phyloP scores from a whole-genome alignment of 2,888 invertebrate genomes.

The Nymphalis urticae region DNA sequence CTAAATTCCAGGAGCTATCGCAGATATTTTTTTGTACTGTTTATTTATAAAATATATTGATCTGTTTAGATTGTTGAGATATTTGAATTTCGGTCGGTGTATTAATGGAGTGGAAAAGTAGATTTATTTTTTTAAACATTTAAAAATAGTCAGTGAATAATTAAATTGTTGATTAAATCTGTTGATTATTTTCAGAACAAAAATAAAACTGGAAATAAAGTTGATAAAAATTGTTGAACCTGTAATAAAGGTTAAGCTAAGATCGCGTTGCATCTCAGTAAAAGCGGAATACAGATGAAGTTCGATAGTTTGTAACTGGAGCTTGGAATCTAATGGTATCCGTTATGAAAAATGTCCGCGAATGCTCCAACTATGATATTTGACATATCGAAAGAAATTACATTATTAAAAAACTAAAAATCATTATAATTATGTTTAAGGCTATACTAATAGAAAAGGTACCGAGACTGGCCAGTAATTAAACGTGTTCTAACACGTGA shows the following conservation, averaged over 20 bases:
- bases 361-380: background rate
- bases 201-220: background rate
- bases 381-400: background rate
- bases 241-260: background rate
- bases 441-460: background rate
- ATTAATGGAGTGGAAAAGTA: too few species aligned
- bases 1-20: too few species aligned
- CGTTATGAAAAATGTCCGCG: slow-evolving; percentile 20
- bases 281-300: slow-evolving; percentile 23
- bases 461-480: too few species aligned
- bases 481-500: background rate
- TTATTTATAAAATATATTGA: too few species aligned
- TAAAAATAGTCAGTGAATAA: too few species aligned
- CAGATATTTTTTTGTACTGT: too few species aligned
- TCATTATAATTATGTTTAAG: background rate
- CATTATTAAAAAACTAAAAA: background rate
- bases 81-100: too few species aligned
- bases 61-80: too few species aligned
- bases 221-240: background rate
- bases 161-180: too few species aligned
- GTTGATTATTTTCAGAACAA: background rate
- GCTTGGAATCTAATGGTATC: slow-evolving; percentile 19
- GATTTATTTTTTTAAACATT: too few species aligned
- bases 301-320: slow-evolving; percentile 26
- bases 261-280: background rate